phyloP scores from a whole-genome alignment of 2,797 vertebrate species.

The Erethizon dorsatum region DNA sequence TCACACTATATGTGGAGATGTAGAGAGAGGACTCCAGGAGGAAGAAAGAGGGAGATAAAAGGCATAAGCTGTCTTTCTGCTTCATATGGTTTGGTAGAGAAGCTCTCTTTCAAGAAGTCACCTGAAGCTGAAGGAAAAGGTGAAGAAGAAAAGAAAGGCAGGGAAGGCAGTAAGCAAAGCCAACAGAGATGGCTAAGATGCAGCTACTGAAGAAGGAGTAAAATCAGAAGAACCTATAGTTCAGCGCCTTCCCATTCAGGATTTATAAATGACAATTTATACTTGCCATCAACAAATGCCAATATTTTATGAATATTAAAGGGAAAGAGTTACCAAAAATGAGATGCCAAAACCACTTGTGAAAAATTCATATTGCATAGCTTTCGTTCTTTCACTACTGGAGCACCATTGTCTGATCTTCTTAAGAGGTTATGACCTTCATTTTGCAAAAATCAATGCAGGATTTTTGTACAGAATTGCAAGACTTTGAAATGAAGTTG shows the following conservation, averaged over 20 bases:
- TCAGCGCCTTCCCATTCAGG: neutral
- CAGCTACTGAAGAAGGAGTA: neutral
- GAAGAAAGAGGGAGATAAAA: neutral
- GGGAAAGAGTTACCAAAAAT: neutral
- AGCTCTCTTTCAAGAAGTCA: neutral
- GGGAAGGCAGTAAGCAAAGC: neutral
- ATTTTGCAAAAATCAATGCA: neutral
- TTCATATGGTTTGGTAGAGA: neutral
- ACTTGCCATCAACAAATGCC: conserved; percentile 32
- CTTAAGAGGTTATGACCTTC: neutral
- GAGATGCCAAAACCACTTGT: conserved; percentile 39
- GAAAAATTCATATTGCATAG: conserved; percentile 30
- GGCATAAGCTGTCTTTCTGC: neutral
- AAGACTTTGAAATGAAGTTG: conserved; percentile 59
- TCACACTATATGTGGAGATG: neutral
- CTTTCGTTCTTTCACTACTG: conserved; percentile 5
- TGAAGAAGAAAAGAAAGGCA: neutral
- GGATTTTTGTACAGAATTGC: neutral
- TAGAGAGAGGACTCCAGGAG: neutral
- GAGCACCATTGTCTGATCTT: conserved; percentile 28
- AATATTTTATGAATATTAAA: conserved; percentile 38
- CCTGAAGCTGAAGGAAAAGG: neutral
- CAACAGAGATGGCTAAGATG: neutral
- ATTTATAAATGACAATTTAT: conserved; percentile 35
- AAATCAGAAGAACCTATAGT: neutral